Evolutionary conservation across 2,113 vertebrate genomes (phyloP), one percentile per base, ranked within the genome.

Genomic region (Megaceryle torquata): DNA sequence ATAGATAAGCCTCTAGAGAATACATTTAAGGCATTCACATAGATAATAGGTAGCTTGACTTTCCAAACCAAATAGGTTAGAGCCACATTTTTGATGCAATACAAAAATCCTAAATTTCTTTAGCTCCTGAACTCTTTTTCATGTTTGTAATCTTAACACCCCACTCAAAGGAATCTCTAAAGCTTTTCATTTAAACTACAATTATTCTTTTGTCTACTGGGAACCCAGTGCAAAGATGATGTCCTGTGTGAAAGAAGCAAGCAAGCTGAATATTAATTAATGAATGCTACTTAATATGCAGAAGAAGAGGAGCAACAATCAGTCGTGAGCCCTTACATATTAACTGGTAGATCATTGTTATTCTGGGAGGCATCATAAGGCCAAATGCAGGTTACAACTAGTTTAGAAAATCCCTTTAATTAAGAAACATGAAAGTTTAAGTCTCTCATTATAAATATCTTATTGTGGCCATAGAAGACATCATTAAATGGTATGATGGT

Each of bases 111-210:
- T 86, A 65, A 70, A 92, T 86, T 86, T 95, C 89, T 96, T 70
- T 82, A 79, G 82, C 78, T 79, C 15, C 31, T 82, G 87, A 93
- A 95, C 67, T 57, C 63, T 72, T 83, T 89, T 95, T 96, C 67
- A 93, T 93, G 76, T 93, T 91, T 95, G 79, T 92, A 97, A 92
- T 97, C 92, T 91, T 96, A 89, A 95, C 88, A 94, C 88, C 94
- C 88, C 72, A 92, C 95, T 97, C 93, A 97, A 97, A 97, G 70
- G 75, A 79, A 89, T 97, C 92, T 94, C 91, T 93, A 97, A 97
- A 97, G 96, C 96, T 98, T 97, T 98, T 96, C 92, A 96, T 97
- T 98, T 97, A 95, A 97, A 97, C 95, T 96, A 97, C 97, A 97
- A 97, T 97, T 96, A 96, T 97, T 98, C 91, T 97, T 97, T 97